Percentiles rank a stretch among this genome's conserved stretches.
phyloP scores from a whole-genome alignment of 2,113 vertebrate species.

The Empidonax traillii region DNA sequence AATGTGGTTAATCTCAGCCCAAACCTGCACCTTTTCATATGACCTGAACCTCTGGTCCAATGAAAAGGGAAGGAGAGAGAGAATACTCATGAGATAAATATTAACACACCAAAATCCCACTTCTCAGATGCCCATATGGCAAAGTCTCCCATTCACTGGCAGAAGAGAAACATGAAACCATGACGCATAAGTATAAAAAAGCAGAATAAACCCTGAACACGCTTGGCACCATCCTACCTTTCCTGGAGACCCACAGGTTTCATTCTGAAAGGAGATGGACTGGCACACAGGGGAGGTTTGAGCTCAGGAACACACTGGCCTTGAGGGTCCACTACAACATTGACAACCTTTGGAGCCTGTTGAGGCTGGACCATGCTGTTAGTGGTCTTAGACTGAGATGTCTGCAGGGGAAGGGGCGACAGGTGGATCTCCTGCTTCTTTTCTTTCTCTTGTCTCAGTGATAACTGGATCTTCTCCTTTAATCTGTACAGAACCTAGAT shows the following conservation, averaged over 20 bases:
- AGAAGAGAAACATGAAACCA: background rate
- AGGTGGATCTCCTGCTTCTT: constrained; percentile 83
- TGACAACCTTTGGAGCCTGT: constrained; percentile 76
- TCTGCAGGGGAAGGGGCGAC: constrained; percentile 71
- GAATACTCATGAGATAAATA: background rate
- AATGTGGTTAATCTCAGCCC: background rate
- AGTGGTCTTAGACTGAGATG: constrained; percentile 66
- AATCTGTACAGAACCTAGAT: constrained; percentile 89
- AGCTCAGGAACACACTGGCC: constrained; percentile 77
- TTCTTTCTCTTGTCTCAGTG: constrained; percentile 86
- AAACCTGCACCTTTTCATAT: background rate
- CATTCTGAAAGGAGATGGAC: constrained; percentile 95
- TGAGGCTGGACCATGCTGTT: constrained; percentile 91
- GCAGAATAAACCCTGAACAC: background rate
- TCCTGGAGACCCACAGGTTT: constrained; percentile 93
- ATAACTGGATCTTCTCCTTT: constrained; percentile 88
- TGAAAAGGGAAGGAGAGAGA: background rate
- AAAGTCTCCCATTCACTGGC: background rate
- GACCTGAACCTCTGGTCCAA: background rate
- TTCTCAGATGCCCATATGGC: background rate
- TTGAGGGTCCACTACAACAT: constrained; percentile 74
- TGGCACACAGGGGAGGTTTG: constrained; percentile 76
- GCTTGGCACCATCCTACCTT: constrained; percentile 71
- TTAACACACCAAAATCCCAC: background rate
- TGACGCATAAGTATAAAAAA: background rate